phyloP scores from a whole-genome alignment of 2,113 vertebrate species.

The Riparia riparia region DNA sequence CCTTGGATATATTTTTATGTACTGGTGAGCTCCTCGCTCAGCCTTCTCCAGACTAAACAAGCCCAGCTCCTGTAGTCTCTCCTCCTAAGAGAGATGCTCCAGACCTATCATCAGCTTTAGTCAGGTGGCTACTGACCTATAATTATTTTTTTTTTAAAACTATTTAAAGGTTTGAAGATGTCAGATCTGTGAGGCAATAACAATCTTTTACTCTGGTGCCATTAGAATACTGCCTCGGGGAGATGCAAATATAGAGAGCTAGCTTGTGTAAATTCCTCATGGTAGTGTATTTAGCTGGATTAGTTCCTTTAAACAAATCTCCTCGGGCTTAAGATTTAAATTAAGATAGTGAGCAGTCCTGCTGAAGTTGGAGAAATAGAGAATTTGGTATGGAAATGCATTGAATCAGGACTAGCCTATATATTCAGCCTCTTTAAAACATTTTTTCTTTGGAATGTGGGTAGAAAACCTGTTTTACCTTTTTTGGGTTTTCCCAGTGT shows the following conservation, averaged over 20 bases:
- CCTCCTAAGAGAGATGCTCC: background rate
- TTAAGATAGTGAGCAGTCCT: background rate
- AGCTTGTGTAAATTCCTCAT: background rate
- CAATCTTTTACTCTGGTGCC: background rate
- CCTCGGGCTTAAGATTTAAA: background rate
- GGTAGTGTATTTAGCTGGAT: background rate
- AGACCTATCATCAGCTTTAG: background rate
- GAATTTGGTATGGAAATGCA: background rate
- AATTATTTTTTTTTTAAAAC: background rate
- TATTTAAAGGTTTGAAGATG: background rate
- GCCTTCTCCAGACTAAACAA: background rate
- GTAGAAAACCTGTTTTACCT: background rate
- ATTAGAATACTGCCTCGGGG: background rate
- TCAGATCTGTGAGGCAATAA: background rate
- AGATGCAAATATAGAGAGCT: background rate
- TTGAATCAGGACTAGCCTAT: background rate
- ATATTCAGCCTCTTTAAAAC: background rate
- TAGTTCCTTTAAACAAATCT: constrained; percentile 12
- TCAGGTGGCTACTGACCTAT: background rate
- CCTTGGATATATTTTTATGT: background rate
- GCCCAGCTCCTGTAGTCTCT: background rate
- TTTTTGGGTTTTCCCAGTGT: background rate
- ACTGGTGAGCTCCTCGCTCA: background rate
- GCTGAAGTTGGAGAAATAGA: background rate
- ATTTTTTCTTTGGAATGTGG: background rate